Conservation (phyloP, 2,888 invertebrate species). For the Nephrotoma appendiculata region DNA sequence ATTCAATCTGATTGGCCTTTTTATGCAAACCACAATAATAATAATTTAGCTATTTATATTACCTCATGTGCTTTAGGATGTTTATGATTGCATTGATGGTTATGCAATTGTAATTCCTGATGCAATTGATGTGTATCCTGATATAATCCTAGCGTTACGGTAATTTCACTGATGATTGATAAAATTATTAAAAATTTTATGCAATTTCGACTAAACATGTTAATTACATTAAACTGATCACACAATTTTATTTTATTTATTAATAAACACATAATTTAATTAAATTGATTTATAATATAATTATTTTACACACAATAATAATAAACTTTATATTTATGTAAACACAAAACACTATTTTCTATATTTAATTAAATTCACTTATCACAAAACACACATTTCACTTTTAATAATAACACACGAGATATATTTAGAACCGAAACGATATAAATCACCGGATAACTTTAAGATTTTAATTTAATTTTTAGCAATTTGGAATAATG, state of each 20-base stretch:
- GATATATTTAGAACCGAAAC: neutral
- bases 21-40: neutral
- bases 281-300: neutral
- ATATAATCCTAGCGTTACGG: neutral
- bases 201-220: neutral
- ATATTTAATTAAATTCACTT: neutral
- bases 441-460: neutral
- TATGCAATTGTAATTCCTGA: slow-evolving; percentile 2
- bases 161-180: neutral
- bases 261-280: neutral
- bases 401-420: neutral
- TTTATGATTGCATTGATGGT: slow-evolving; percentile 43
- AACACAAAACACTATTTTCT: neutral
- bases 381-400: neutral
- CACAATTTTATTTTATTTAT: neutral
- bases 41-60: slow-evolving; percentile 5
- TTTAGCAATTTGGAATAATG: neutral
- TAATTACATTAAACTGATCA: neutral
- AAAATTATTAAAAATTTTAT: neutral
- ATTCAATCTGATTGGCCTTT: neutral
- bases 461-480: neutral
- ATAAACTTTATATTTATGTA: neutral
- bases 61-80: slow-evolving; percentile 56
- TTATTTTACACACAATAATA: neutral
- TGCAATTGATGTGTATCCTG: neutral